Evolutionary conservation across 2,797 vertebrate genomes (phyloP), one percentile per base, ranked within the genome.

Genomic region (Austrolebias charrua): DNA sequence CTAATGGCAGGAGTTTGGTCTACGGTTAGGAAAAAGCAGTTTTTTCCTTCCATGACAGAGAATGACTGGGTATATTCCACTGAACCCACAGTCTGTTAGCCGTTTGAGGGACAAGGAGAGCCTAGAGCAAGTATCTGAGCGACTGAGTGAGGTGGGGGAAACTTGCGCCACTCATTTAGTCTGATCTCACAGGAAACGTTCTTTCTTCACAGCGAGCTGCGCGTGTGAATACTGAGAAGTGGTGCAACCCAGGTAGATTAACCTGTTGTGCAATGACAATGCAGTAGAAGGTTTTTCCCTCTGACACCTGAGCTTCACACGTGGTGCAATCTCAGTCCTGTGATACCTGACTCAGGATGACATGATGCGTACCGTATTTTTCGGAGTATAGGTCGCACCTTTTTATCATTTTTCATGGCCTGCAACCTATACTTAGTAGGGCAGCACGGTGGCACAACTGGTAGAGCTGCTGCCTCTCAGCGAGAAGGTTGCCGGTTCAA

Each of bases 161-260:
- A 73, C 56, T 8, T 18, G 50, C 16, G 16, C 60, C 65, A 13
- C 78, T 69, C 74, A 45, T 48, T 68, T 20, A 4, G 29, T 55
- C 46, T 43, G 40, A 14, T 67, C 67, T 70, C 61, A 18, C 6
- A 73, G 69, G 64, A 75, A 45, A 69, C 58, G 70, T 62, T 42
- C 47, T 56, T 35, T 58, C 52, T 68, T 80, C 71, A 66, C 76
- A 62, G 31, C 0, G 48, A 72, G 65, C 42, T 6, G 67, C 54
- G 66, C 69, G 69, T 70, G 75, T 77, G 24, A 24, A 24, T 24
- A 24, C 24, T 24, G 24, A 24, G 80, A 86, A 79, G 72, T 87
- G 87, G 86, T 63, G 82, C 82, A 90, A 85, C 69, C 49, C 12
- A 54, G 78, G 70, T 14, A 81, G 81, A 89, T 83, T 75, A 85